Evolutionary conservation across 2,888 invertebrate species (phyloP).

Genomic region (Clepsis dumicolana): DNA sequence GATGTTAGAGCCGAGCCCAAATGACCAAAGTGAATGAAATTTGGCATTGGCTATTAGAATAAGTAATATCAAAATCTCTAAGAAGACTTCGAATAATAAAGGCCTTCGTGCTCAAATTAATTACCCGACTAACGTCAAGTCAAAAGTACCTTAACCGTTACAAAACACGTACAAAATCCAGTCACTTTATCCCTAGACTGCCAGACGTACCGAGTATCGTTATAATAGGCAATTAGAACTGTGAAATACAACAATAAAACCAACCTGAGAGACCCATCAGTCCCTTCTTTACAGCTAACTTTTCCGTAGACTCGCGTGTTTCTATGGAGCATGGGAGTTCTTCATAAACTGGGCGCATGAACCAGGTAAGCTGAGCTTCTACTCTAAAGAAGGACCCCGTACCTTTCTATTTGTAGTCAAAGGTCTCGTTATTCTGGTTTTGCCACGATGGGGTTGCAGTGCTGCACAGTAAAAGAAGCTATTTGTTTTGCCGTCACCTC

Average conservation of each 20-base stretch:
- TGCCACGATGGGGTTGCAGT: slow-evolving; percentile 67
- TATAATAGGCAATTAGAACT: slow-evolving; percentile 84
- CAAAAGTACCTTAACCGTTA: slow-evolving; percentile 22
- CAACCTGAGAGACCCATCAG: slow-evolving; percentile 48
- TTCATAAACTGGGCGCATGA: slow-evolving; percentile 51
- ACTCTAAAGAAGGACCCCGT: background rate
- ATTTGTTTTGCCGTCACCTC: slow-evolving; percentile 83
- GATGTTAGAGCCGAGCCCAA: too few species aligned
- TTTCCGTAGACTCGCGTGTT: slow-evolving; percentile 42
- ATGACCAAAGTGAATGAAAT: too few species aligned
- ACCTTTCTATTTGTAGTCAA: background rate
- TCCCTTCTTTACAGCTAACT: slow-evolving; percentile 46
- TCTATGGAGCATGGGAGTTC: slow-evolving; percentile 46
- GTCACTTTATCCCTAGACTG: slow-evolving; percentile 46
- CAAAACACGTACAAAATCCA: slow-evolving; percentile 35
- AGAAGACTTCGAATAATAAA: too few species aligned
- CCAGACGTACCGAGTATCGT: slow-evolving; percentile 78
- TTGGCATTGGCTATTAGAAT: too few species aligned
- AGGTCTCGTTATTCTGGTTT: slow-evolving; percentile 25
- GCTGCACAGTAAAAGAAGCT: slow-evolving; percentile 62
- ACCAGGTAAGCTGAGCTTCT: slow-evolving; percentile 21
- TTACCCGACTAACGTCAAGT: background rate
- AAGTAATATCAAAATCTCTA: too few species aligned
- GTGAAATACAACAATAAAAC: slow-evolving; percentile 64
- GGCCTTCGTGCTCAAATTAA: background rate